Percentiles rank a stretch among this genome's conserved stretches.
phyloP scores from a whole-genome alignment of 2,888 invertebrate genomes.

The Polyommatus icarus region DNA sequence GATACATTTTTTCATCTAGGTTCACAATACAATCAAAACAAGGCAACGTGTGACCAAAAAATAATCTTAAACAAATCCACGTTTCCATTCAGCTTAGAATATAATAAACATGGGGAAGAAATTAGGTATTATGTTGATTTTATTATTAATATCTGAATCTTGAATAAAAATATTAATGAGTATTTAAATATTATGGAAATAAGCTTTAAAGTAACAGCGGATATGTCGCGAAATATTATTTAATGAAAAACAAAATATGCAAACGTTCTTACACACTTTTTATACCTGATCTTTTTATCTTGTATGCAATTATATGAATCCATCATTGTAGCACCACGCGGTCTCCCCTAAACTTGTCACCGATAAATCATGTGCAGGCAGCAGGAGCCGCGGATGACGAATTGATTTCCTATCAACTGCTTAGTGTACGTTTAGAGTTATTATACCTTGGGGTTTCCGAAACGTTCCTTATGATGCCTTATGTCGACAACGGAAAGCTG shows the following conservation, averaged over 20 bases:
- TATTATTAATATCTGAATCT: background rate
- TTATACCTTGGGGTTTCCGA: background rate
- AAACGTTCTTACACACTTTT: background rate
- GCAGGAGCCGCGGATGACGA: background rate
- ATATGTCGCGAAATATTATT: background rate
- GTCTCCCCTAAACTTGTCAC: background rate
- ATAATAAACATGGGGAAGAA: background rate
- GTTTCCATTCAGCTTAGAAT: background rate
- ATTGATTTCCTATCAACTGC: background rate
- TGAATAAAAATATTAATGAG: no score
- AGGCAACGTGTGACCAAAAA: background rate
- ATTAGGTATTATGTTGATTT: background rate
- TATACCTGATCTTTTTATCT: background rate
- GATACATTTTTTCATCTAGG: slow-evolving; percentile 20
- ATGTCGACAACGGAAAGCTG: background rate
- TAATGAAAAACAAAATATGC: background rate
- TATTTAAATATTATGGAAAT: no score
- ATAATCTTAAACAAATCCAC: background rate
- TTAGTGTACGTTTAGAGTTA: background rate
- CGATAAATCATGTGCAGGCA: background rate
- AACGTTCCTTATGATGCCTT: background rate
- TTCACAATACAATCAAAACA: background rate
- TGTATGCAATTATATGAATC: background rate
- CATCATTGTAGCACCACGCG: slow-evolving; percentile 1
- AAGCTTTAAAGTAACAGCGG: no score